Conservation (phyloP, 2,113 vertebrate genomes). For the Motacilla alba region DNA sequence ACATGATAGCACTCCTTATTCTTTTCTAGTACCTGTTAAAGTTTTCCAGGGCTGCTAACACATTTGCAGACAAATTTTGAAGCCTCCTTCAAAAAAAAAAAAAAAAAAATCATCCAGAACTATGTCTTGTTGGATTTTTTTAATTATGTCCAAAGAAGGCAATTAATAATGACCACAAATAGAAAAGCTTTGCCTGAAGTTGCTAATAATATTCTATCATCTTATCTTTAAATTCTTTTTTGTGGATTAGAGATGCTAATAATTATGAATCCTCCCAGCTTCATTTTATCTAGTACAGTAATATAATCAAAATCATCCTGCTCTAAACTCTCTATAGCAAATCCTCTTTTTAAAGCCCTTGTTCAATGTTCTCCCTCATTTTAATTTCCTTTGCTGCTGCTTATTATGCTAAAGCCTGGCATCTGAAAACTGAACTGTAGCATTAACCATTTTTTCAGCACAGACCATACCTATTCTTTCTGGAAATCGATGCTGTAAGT, state of each 20-base stretch:
- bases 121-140: background rate
- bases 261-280: slow-evolving; percentile 56
- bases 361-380: slow-evolving; percentile 59
- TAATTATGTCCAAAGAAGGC: background rate
- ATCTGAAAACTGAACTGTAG: slow-evolving; percentile 53
- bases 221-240: slow-evolving; percentile 66
- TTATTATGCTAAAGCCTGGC: slow-evolving; percentile 64
- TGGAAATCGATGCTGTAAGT: slow-evolving; percentile 49
- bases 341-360: slow-evolving; percentile 63
- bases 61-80: background rate
- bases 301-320: slow-evolving; percentile 65
- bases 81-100: background rate
- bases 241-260: slow-evolving; percentile 61
- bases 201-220: slow-evolving; percentile 52
- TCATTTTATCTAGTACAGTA: slow-evolving; percentile 64
- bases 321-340: slow-evolving; percentile 57
- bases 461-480: slow-evolving; percentile 54
- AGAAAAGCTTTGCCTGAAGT: slow-evolving; percentile 22
- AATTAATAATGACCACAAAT: background rate
- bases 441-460: slow-evolving; percentile 30
- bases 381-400: slow-evolving; percentile 69
- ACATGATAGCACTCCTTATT: background rate
- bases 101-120: background rate
- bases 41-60: background rate
- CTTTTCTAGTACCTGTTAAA: background rate